Evolutionary conservation across 2,888 invertebrate species (phyloP).

Genomic region (Pseudolycoriella hygida): DNA sequence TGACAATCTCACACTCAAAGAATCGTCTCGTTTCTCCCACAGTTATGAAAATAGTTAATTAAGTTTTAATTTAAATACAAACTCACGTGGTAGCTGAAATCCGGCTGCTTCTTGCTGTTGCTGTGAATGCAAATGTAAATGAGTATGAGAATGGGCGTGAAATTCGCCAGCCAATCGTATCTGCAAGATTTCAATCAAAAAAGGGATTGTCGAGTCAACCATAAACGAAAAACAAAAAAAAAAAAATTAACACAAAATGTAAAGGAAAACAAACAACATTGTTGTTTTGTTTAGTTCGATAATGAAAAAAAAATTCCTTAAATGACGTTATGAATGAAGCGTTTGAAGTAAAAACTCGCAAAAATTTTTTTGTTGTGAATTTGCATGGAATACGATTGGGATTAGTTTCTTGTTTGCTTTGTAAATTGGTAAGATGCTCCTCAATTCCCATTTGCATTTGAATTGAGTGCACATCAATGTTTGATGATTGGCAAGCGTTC

Average conservation of each 20-base stretch:
- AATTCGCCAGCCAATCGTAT: slow-evolving; percentile 88
- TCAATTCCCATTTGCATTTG: background rate
- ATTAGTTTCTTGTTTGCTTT: slow-evolving; percentile 3
- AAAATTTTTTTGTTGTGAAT: slow-evolving; percentile 3
- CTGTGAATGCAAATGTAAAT: slow-evolving; percentile 76
- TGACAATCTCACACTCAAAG: too few species aligned
- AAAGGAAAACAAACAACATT: background rate
- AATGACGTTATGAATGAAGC: too few species aligned
- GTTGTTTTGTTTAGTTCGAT: slow-evolving; percentile 5
- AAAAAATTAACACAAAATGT: background rate
- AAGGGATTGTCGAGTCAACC: background rate
- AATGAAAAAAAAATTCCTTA: background rate
- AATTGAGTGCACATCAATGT: background rate
- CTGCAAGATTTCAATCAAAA: slow-evolving; percentile 28
- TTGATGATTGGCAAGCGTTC: background rate
- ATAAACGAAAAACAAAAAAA: background rate
- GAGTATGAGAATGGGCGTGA: slow-evolving; percentile 84
- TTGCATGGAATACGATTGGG: slow-evolving; percentile 12
- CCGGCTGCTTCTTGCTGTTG: slow-evolving; percentile 52
- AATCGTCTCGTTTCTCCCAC: too few species aligned
- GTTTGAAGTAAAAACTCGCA: background rate
- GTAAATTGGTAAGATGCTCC: background rate
- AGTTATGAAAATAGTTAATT: too few species aligned
- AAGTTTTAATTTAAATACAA: slow-evolving; percentile 23
- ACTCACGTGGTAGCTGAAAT: slow-evolving; percentile 40